A percentile compares a stretch with the other conserved stretches of the same genome.
phyloP scores from a whole-genome alignment of 1,140 invertebrate genomes.

The Drosophila sucinea region DNA sequence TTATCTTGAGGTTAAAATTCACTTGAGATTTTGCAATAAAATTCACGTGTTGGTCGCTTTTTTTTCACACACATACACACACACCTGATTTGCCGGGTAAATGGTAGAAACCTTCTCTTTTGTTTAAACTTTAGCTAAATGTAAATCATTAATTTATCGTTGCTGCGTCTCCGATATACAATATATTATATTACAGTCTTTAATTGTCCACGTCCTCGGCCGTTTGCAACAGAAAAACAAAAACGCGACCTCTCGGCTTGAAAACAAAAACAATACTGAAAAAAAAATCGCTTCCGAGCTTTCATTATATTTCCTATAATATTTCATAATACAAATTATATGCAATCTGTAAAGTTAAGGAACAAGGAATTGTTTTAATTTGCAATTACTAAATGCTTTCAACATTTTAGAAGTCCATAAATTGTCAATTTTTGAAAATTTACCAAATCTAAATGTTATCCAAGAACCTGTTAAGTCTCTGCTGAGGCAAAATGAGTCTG shows the following conservation, averaged over 20 bases:
- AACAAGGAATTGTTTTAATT: not conserved
- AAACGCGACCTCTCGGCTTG: constrained; percentile 9
- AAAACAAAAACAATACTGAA: constrained; percentile 11
- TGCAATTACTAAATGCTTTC: not conserved
- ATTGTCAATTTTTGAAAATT: not conserved
- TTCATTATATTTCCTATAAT: not conserved
- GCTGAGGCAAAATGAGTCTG: not conserved
- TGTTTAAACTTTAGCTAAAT: not conserved
- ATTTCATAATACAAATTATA: not conserved
- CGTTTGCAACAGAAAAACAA: constrained; percentile 11
- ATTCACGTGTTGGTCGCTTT: constrained; percentile 12
- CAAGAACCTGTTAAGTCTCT: not conserved
- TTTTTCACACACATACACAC: constrained; percentile 2
- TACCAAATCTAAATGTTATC: not conserved
- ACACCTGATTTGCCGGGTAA: constrained; percentile 11
- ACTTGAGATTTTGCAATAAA: constrained; percentile 11
- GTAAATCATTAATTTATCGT: not conserved
- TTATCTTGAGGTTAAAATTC: not conserved
- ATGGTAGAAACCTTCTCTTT: constrained; percentile 10
- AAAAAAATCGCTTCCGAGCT: not conserved
- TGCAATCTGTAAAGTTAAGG: not conserved
- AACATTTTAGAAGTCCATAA: not conserved
- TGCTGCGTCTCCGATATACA: not conserved
- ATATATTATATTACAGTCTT: not conserved
- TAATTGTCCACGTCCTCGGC: not conserved